These are phyloP conservation scores for Coregonus clupeaformis DNA, from an alignment of 2,113 vertebrate genomes.

Conservation along the genomic window DNA sequence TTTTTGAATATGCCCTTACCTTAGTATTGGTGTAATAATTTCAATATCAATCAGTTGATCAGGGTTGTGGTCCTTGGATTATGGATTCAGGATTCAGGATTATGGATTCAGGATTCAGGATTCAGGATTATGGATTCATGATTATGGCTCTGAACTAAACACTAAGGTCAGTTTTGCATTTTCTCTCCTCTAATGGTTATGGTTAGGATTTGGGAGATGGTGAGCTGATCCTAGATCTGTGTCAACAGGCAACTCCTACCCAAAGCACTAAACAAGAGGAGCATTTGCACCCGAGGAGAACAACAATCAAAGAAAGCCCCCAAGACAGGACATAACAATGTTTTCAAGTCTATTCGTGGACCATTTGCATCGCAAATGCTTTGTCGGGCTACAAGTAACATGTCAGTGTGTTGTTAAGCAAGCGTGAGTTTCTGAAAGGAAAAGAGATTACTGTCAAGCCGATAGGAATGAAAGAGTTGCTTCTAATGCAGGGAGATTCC, in stretches of 20 bases:
- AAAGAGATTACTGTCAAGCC: conserved; percentile 30
- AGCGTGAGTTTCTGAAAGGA: conserved; percentile 20
- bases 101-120: too few species aligned
- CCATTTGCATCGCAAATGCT: conserved; percentile 16
- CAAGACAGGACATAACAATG: too few species aligned
- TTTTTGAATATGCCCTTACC: too few species aligned
- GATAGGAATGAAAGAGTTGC: conserved; percentile 32
- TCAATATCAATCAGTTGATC: too few species aligned
- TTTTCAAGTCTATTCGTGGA: neutral
- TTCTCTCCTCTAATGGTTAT: neutral
- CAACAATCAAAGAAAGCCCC: neutral
- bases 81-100: neutral
- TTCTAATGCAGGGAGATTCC: conserved; percentile 46
- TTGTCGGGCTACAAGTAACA: conserved; percentile 11
- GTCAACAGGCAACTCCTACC: too few species aligned
- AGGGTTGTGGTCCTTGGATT: too few species aligned
- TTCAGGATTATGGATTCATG: neutral
- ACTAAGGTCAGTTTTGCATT: neutral
- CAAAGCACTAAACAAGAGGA: neutral
- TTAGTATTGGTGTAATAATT: too few species aligned
- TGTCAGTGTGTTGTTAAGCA: neutral
- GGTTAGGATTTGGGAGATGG: neutral
- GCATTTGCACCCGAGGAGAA: neutral
- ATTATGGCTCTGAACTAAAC: neutral
- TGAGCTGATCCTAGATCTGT: neutral